Evolutionary conservation across 1,140 invertebrate genomes (phyloP).

Genomic region (Caenorhabditis remanei): DNA sequence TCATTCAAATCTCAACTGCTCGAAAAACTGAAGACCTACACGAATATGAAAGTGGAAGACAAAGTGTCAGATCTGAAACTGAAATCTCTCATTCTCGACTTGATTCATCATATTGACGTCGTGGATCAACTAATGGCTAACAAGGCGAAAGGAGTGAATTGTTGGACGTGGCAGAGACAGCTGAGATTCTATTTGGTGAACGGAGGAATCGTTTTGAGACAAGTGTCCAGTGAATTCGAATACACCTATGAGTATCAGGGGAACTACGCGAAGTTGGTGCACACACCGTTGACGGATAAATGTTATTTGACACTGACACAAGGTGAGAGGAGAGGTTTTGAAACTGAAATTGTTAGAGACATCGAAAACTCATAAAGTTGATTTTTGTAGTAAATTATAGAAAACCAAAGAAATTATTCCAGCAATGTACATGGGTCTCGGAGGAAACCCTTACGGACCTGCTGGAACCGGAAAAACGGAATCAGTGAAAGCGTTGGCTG

Average conservation of each 20-base stretch:
- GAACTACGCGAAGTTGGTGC: slow-evolving; percentile 86
- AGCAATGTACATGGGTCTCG: slow-evolving; percentile 93
- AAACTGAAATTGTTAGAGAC: no score
- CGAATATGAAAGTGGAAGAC: slow-evolving; percentile 78
- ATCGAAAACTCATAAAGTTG: no score
- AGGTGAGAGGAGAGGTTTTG: slow-evolving; percentile 78
- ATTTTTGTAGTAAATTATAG: no score
- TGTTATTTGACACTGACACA: slow-evolving; percentile 99
- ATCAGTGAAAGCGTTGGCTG: slow-evolving; percentile 86
- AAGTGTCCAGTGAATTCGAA: slow-evolving; percentile 84
- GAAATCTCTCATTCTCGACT: slow-evolving; percentile 89
- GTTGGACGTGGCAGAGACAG: slow-evolving; percentile 96
- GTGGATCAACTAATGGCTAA: slow-evolving; percentile 85
- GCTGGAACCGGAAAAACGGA: slow-evolving; percentile 99
- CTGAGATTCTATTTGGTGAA: slow-evolving; percentile 83
- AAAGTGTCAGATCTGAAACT: slow-evolving; percentile 72
- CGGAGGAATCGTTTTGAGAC: slow-evolving; percentile 79
- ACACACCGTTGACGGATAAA: slow-evolving; percentile 96
- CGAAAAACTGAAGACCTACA: slow-evolving; percentile 83
- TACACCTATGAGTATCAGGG: slow-evolving; percentile 86
- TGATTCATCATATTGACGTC: slow-evolving; percentile 89
- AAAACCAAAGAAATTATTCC: slow-evolving; percentile 48
- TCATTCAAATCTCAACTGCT: slow-evolving; percentile 13
- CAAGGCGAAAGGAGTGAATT: slow-evolving; percentile 81
- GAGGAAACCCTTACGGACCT: slow-evolving; percentile 97